Evolutionary conservation across 2,113 vertebrate species (phyloP), one percentile per base, ranked within the genome.

Genomic region (Microtus oregoni): DNA sequence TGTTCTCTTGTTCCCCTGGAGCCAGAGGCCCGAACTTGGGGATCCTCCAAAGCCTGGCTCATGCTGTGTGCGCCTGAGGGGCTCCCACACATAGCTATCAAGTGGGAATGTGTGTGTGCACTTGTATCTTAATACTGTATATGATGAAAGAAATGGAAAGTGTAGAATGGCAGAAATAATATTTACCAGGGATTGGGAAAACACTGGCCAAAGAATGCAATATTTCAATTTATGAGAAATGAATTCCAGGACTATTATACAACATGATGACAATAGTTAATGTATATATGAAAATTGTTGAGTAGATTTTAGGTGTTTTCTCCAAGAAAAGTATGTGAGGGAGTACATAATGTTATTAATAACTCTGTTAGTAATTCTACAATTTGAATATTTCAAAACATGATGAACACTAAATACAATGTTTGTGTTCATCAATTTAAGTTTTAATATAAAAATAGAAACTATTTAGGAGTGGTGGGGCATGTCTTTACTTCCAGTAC

Each of bases 251-350:
- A 55, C 35, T 35, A 81, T 52, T 78, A 52, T 78, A 78, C 28
- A 78, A 20, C 77, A 79, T 79, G 44, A 10, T 52, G 8, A 35
- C 28, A 79, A 20, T 35, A 35, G 47, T 55, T 81, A 81, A 44
- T 83, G 20, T 82, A 28, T 35, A 85, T 85, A 47, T 92, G 28
- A 73, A 92, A 92, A 83, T 83, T 92, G 30, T 68, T 61, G 22
- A 47, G 47, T 47, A 83, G 50, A 58, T 81, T 58, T 83, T 55
- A 61, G 52, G 12, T 61, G 19, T 85, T 47, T 38, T 47, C 38
- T n/a, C 11, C 19, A 83, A 83, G 52, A 68, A 82, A 72, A 44
- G 11, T 44, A 22, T 73, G 20, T 85, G 30, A 86, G 67, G 30
- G 52, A 92, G 22, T 83, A 63, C 8, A 61, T 35, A 81, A 55